A percentile compares a stretch with the other conserved stretches of the same genome.
Conservation (phyloP, 1,140 invertebrate species). For the Cepaea nemoralis region DNA sequence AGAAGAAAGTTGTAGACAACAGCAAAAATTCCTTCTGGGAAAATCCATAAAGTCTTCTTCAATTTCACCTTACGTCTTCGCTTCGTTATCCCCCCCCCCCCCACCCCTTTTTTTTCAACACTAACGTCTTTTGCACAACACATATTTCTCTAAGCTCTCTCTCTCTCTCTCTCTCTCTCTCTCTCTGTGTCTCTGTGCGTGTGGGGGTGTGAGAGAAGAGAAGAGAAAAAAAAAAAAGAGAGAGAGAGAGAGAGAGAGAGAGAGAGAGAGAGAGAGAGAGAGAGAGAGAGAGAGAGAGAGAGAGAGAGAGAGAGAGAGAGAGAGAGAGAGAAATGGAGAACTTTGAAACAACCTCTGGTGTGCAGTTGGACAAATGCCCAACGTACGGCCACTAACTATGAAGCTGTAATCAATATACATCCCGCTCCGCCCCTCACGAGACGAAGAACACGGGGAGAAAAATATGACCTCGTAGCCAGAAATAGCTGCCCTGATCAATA, state of each 20-base stretch:
- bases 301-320: too few relatives aligned
- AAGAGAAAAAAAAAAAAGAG: too few relatives aligned
- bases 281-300: too few relatives aligned
- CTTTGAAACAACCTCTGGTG: too few relatives aligned
- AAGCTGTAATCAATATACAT: conserved; percentile 1
- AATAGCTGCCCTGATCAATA: conserved; percentile 25
- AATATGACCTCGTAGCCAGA: conserved; percentile 12
- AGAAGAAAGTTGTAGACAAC: too few relatives aligned
- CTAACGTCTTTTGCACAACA: not conserved
- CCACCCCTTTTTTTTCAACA: not conserved
- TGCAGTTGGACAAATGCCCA: not conserved
- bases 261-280: too few relatives aligned
- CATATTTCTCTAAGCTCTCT: not conserved
- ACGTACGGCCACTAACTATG: not conserved
- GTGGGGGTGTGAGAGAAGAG: too few relatives aligned
- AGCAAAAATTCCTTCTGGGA: not conserved
- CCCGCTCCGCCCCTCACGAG: not conserved
- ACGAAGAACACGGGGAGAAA: not conserved
- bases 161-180: too few relatives aligned
- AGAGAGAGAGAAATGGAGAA: too few relatives aligned
- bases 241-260: too few relatives aligned
- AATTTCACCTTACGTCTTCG: not conserved
- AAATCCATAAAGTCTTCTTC: too few relatives aligned
- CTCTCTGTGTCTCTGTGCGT: too few relatives aligned
- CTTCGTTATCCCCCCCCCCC: not conserved